These are phyloP conservation scores for Percina caprodes DNA, from an alignment of 2,113 vertebrate genomes.

Conservation along the genomic window DNA sequence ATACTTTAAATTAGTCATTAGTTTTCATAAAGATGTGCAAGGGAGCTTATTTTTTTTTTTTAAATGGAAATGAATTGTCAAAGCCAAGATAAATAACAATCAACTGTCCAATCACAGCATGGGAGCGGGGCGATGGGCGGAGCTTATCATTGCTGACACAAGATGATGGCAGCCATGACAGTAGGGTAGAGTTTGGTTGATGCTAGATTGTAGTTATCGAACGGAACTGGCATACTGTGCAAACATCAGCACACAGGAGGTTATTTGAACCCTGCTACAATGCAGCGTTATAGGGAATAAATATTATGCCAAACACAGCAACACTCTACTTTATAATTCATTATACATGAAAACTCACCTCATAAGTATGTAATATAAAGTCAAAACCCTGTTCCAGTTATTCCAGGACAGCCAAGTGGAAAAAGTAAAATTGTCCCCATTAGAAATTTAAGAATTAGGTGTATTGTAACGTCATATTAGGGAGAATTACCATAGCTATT, in stretches of 20 bases:
- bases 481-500: slow-evolving; percentile 11
- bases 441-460: slow-evolving; percentile 16
- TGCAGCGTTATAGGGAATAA: too few relatives aligned
- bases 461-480: not conserved
- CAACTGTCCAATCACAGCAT: not conserved
- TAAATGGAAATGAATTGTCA: not conserved
- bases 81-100: not conserved
- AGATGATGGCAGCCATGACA: not conserved
- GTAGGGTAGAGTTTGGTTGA: not conserved
- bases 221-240: too few relatives aligned
- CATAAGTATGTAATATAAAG: too few relatives aligned
- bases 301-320: too few relatives aligned
- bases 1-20: not conserved
- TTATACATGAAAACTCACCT: too few relatives aligned
- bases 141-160: not conserved
- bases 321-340: too few relatives aligned
- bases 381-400: too few relatives aligned
- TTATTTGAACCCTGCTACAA: too few relatives aligned
- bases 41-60: not conserved
- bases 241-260: too few relatives aligned
- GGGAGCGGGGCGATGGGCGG: not conserved
- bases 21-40: not conserved
- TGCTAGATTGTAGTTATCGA: too few relatives aligned
- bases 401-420: not conserved
- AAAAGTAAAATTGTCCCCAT: slow-evolving; percentile 11